phyloP scores from a whole-genome alignment of 1,140 invertebrate genomes.

The Hylyphantes graminicola region DNA sequence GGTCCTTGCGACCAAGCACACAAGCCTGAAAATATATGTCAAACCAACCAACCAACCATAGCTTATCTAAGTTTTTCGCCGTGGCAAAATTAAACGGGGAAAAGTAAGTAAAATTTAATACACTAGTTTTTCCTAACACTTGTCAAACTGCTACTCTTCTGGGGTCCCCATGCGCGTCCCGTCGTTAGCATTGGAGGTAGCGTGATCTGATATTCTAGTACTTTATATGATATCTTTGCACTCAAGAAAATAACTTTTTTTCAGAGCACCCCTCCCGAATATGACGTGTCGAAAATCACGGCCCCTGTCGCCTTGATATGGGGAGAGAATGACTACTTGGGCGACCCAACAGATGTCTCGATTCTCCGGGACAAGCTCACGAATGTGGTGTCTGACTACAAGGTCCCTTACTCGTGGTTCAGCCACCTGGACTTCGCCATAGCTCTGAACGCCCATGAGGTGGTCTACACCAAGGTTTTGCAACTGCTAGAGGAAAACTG shows the following conservation, averaged over 20 bases:
- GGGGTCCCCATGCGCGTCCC: no score
- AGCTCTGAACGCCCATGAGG: constrained; percentile 39
- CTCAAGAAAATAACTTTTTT: not conserved
- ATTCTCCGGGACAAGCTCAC: constrained; percentile 58
- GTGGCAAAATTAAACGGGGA: no score
- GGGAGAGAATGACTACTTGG: constrained; percentile 73
- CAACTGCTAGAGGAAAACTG: constrained; percentile 8
- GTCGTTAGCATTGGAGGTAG: no score
- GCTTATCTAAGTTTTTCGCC: no score
- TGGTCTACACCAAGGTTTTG: constrained; percentile 48
- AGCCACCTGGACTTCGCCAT: constrained; percentile 59
- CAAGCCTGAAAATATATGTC: no score
- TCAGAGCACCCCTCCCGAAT: constrained; percentile 69
- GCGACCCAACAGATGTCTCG: constrained; percentile 64
- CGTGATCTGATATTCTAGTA: no score
- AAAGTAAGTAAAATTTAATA: no score
- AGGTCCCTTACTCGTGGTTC: constrained; percentile 50
- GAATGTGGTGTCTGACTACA: constrained; percentile 47
- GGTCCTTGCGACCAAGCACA: no score
- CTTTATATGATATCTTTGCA: not conserved
- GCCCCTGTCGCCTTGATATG: constrained; percentile 75
- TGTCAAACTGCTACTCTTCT: no score
- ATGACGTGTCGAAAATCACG: constrained; percentile 71
- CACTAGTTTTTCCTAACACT: no score
- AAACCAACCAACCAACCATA: no score